Evolutionary conservation across 2,888 invertebrate genomes (phyloP), one percentile per base, ranked within the genome.

Genomic region (Rhagophthalmus giganteus): DNA sequence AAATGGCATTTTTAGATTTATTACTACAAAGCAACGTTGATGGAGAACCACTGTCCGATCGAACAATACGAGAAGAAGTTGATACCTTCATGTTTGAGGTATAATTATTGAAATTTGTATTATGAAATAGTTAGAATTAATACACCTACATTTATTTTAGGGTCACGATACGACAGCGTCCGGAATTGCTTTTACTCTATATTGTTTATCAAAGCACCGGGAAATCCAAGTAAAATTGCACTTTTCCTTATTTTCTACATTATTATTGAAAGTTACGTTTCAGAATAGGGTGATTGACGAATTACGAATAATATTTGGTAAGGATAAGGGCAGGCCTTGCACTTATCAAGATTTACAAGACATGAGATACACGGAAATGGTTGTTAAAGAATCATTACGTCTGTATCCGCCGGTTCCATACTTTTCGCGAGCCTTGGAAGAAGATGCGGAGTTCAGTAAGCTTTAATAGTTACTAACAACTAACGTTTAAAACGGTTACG

Each of bases 351-450:
- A 81, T 39, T 58, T 81, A 2, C 70, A 75, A 38, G 70, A 78
- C 47, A 80, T 81, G 79, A 79, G 78, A 62, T 81, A 80, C 60
- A 68, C 81, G 54, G 80, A 80, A 35, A 58, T 75, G 30, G 78
- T 79, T 0, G 77, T 81, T 31, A 81, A 78, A 56, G 81, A 81
- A 64, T 67, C 77, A 0, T 67, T 81, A 25, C 66, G 82, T 4
- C 55, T 82, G n/a, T 81, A 74, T 58, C 80, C 82, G 0, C 73
- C 79, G 0, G 81, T 80, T 2, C 81, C 81, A 1, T 42, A 78
- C 0, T 76, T 78, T 44, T 76, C 73, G 55, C 68, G 81, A 54
- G 55, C 64, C 25, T 61, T 77, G 1, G 67, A 64, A 1, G 71
- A 74, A 54, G 78, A 79, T 37, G 65, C 66, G 2, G 46, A 61